Conservation (phyloP, 1,140 invertebrate species). For the Lethocerus indicus region DNA sequence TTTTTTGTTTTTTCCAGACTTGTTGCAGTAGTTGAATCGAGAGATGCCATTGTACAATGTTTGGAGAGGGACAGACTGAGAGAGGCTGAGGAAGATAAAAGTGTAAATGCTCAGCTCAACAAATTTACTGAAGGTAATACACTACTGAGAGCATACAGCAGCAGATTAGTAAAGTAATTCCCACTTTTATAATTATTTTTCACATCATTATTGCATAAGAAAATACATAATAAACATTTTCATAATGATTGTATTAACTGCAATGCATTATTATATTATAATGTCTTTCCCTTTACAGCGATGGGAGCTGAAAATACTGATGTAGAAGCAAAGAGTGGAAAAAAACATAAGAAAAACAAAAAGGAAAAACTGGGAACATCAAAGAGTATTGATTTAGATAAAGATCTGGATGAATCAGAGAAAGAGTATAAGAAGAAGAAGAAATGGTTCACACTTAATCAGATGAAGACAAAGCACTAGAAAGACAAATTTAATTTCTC, state of each 20-base stretch:
- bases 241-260: background rate
- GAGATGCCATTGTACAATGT: slow-evolving; percentile 80
- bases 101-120: slow-evolving; percentile 25
- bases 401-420: slow-evolving; percentile 12
- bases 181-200: background rate
- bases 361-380: slow-evolving; percentile 6
- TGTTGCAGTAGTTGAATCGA: slow-evolving; percentile 64
- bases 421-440: slow-evolving; percentile 14
- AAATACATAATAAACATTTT: background rate
- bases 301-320: background rate
- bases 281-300: background rate
- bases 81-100: slow-evolving; percentile 61
- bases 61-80: slow-evolving; percentile 74
- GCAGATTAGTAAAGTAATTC: background rate
- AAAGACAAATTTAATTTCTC: too few species aligned
- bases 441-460: slow-evolving; percentile 15
- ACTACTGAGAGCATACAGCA: background rate
- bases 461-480: slow-evolving; percentile 3
- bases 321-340: slow-evolving; percentile 1
- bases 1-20: slow-evolving; percentile 27
- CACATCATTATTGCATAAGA: background rate
- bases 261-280: background rate
- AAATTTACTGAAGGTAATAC: slow-evolving; percentile 18
- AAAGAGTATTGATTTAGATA: slow-evolving; percentile 10
- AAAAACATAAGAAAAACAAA: slow-evolving; percentile 11